Evolutionary conservation across 2,888 invertebrate species (phyloP).

Genomic region (Siphonodentalium dalli): DNA sequence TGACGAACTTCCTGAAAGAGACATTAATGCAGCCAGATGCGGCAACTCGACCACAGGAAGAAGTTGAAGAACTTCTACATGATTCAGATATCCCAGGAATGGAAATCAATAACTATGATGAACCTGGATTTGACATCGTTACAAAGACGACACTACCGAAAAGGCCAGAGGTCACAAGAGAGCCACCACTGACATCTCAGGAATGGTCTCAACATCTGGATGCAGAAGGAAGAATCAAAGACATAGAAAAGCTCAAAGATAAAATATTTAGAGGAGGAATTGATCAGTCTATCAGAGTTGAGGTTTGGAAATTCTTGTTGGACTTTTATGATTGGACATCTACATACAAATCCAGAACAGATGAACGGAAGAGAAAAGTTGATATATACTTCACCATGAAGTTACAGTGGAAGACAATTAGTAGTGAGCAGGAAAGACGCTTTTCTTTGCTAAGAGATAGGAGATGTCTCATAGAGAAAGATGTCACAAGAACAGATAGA

Average conservation of each 20-base stretch:
- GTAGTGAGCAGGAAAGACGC: slow-evolving; percentile 82
- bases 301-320: slow-evolving; percentile 94
- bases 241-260: slow-evolving; percentile 80
- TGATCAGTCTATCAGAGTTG: slow-evolving; percentile 70
- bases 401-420: slow-evolving; percentile 92
- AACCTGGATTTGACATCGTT: slow-evolving; percentile 66
- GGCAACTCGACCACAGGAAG: slow-evolving; percentile 70
- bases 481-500: slow-evolving; percentile 94
- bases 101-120: slow-evolving; percentile 61
- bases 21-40: slow-evolving; percentile 55
- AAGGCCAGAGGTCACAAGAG: slow-evolving; percentile 49
- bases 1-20: slow-evolving; percentile 79
- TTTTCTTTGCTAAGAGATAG: slow-evolving; percentile 88
- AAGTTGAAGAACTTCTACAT: slow-evolving; percentile 62
- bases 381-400: slow-evolving; percentile 95
- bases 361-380: slow-evolving; percentile 75
- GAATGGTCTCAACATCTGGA: slow-evolving; percentile 82
- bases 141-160: slow-evolving; percentile 60
- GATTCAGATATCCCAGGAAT: slow-evolving; percentile 57
- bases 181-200: slow-evolving; percentile 45
- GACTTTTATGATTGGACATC: slow-evolving; percentile 88
- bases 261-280: slow-evolving; percentile 92
- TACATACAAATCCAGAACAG: slow-evolving; percentile 75
- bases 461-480: slow-evolving; percentile 95
- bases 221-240: slow-evolving; percentile 79